phyloP scores from a whole-genome alignment of 2,113 vertebrate species.

The Raja brachyura region DNA sequence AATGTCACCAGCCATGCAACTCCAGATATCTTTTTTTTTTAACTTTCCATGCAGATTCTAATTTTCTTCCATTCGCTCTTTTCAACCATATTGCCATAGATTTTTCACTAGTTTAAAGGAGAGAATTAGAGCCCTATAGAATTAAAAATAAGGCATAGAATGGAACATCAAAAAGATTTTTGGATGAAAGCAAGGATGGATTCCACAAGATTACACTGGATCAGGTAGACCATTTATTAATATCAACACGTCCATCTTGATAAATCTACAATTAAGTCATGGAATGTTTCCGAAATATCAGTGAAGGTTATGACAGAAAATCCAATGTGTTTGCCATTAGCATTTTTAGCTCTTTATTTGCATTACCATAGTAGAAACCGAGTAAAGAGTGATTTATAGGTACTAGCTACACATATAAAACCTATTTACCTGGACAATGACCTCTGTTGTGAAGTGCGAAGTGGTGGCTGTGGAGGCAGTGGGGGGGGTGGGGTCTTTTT shows the following conservation, averaged over 20 bases:
- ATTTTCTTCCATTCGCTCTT: not conserved
- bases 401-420: not conserved
- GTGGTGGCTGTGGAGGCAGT: constrained; percentile 62
- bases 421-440: constrained; percentile 65
- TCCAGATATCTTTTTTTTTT: not conserved
- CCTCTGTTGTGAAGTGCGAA: constrained; percentile 67
- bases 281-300: not conserved
- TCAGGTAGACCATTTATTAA: not conserved
- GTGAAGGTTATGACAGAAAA: not conserved
- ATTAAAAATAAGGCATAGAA: not conserved
- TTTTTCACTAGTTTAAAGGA: not conserved
- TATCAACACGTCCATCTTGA: not conserved
- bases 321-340: not conserved
- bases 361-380: not conserved
- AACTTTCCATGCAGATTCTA: not conserved
- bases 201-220: not conserved
- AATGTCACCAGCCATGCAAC: too few relatives aligned
- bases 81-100: not conserved
- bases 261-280: not conserved
- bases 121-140: not conserved
- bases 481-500: constrained; percentile 56
- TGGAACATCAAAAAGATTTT: not conserved
- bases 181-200: not conserved
- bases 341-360: not conserved
- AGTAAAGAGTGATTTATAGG: not conserved